These are phyloP conservation scores for Drepana arcuata DNA, from an alignment of 1,140 invertebrate species.

Conservation along the genomic window DNA sequence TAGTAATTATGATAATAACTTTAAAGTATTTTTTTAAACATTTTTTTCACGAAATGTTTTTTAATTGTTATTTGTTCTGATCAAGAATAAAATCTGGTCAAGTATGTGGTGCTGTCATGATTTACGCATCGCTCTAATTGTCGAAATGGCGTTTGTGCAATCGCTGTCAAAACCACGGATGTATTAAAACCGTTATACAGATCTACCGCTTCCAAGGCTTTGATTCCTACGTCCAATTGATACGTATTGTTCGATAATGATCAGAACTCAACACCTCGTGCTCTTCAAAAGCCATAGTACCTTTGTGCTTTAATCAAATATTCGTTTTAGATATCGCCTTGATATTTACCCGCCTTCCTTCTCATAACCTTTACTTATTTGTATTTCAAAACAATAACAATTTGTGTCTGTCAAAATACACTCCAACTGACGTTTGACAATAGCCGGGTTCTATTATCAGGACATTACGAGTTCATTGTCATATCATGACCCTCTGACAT, in stretches of 20 bases:
- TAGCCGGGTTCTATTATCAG: slow-evolving; percentile 17
- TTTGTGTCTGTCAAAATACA: not conserved
- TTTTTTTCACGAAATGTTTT: too few species aligned
- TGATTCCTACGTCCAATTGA: slow-evolving; percentile 24
- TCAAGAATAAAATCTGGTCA: too few species aligned
- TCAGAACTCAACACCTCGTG: slow-evolving; percentile 22
- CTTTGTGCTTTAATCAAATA: slow-evolving; percentile 4
- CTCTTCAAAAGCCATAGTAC: slow-evolving; percentile 9
- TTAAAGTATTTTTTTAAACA: too few species aligned
- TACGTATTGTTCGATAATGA: slow-evolving; percentile 44
- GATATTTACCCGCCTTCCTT: slow-evolving; percentile 23
- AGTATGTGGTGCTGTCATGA: too few species aligned
- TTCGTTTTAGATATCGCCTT: slow-evolving; percentile 33
- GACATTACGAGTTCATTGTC: slow-evolving; percentile 64
- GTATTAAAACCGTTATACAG: too few species aligned
- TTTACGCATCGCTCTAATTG: too few species aligned
- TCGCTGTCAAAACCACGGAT: too few species aligned
- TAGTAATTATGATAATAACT: too few species aligned
- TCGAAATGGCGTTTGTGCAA: too few species aligned
- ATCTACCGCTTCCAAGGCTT: too few species aligned
- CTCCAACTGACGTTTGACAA: slow-evolving; percentile 19
- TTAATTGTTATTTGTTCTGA: too few species aligned
- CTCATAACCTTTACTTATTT: slow-evolving; percentile 12
- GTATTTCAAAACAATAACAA: slow-evolving; percentile 10
- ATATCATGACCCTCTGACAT: slow-evolving; percentile 33